A percentile compares a stretch with the other conserved stretches of the same genome.
Evolutionary conservation across 2,113 vertebrate genomes (phyloP).

Genomic region (Pongo pygmaeus): DNA sequence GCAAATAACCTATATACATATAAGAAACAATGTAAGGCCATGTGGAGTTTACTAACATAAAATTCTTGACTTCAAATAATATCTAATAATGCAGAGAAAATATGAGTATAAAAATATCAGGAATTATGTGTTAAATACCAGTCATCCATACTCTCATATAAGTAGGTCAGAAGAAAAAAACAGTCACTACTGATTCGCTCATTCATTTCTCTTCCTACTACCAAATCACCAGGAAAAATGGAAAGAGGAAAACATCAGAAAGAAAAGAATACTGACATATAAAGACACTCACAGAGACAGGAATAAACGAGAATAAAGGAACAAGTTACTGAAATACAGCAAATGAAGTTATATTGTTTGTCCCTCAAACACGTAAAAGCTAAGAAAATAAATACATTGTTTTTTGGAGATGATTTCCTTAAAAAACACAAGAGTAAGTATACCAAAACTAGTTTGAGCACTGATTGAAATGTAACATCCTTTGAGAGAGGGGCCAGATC

Average conservation of each 20-base stretch:
- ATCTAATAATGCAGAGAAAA: not conserved
- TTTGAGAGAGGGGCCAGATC: not conserved
- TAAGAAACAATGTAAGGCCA: not conserved
- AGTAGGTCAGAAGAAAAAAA: not conserved
- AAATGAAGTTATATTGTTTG: not conserved
- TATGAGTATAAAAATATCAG: not conserved
- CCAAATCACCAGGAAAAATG: not conserved
- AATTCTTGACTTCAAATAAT: not conserved
- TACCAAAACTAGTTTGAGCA: not conserved
- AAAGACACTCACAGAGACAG: not conserved
- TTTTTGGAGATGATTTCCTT: not conserved
- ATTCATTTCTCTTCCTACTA: not conserved
- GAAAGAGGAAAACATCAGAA: not conserved
- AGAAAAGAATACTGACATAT: not conserved
- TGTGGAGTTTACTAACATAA: not conserved
- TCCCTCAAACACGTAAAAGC: not conserved
- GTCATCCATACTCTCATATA: not conserved
- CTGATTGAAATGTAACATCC: not conserved
- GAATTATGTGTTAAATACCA: not conserved
- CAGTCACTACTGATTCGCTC: not conserved
- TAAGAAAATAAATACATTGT: not conserved
- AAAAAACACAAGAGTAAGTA: not conserved
- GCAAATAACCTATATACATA: not conserved
- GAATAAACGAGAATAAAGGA: not conserved
- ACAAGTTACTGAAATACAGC: not conserved